Evolutionary conservation across 64 coral and sea anemone species (phyloP), one percentile per base, ranked within the genome.

Genomic region (Montipora efflorescens): DNA sequence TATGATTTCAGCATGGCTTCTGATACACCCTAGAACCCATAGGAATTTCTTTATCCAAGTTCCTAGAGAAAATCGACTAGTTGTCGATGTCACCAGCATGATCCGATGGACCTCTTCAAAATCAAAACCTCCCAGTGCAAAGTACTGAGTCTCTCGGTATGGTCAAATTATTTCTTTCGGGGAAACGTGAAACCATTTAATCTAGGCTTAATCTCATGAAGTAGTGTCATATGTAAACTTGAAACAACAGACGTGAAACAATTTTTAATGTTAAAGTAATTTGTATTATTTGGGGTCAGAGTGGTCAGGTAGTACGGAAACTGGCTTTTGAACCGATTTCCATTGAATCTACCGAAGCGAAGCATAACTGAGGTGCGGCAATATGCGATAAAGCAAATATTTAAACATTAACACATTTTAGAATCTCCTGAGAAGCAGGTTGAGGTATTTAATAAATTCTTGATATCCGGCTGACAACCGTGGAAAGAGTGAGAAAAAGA

Each of bases 381-480:
- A 72, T 64, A 14, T 18, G 43, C 62, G 62, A 84, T 86, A 71
- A 86, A 86, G 82, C 82, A 86, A 66, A 86, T 86, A 86, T 86
- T 71, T 36, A 67, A 72, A 86, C 82, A 86, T 70, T 71, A 71
- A 13, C 79, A 82, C 79, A 61, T 82, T 8, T 12, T 64, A 15
- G 13, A 64, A 14, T 50, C 47, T 69, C 64, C 18, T 47, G 9
- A 49, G 66, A 21, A 70, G n/a, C 6, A 15, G 46, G 46, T 71
- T 50, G 46, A 49, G 64, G 67, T 86, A 20, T 86, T 66, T 16
- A 71, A 71, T 86, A 49, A 10, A 50, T 5, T 13, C 47, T 50
- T 48, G 82, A 86, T 49, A 47, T 86, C 44, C 45, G 19, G 46
- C 43, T 36, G 47, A 57, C 7, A 57, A 11, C 11, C 11, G 53